Conservation (phyloP, 2,888 invertebrate genomes). For the Alloscopus bannaensis region DNA sequence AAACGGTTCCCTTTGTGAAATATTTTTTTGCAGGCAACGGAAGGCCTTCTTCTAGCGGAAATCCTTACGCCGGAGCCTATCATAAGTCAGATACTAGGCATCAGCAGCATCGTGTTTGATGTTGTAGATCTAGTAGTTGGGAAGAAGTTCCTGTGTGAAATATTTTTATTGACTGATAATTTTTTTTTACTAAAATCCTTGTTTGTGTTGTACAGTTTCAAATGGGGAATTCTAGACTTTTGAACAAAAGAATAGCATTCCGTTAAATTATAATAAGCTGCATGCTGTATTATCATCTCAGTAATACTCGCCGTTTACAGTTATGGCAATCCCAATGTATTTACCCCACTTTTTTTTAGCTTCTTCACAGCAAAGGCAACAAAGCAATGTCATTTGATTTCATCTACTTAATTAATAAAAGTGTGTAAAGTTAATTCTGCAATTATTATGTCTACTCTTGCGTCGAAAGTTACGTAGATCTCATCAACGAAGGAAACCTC, state of each 20-base stretch:
- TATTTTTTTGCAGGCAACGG: constrained; percentile 58
- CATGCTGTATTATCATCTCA: neutral
- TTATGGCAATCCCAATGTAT: too few relatives aligned
- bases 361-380: too few relatives aligned
- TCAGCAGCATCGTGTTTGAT: constrained; percentile 73
- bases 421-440: constrained; percentile 15
- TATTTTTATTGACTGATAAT: constrained; percentile 59
- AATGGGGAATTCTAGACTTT: neutral
- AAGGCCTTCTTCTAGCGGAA: constrained; percentile 60
- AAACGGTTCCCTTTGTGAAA: too few relatives aligned
- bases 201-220: constrained; percentile 20
- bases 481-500: constrained; percentile 22
- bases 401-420: neutral
- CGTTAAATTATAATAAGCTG: neutral
- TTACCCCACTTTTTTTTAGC: too few relatives aligned
- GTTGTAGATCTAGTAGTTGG: constrained; percentile 37
- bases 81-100: constrained; percentile 70
- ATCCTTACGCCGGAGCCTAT: constrained; percentile 71
- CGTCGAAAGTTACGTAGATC: constrained; percentile 32
- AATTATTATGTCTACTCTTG: constrained; percentile 1
- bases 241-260: constrained; percentile 17
- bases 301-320: too few relatives aligned
- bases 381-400: neutral
- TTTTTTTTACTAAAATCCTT: constrained; percentile 57
- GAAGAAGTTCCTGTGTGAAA: constrained; percentile 62